These are phyloP conservation scores for Phalloptychus januarius DNA, from an alignment of 2,797 vertebrate genomes.

Conservation along the genomic window DNA sequence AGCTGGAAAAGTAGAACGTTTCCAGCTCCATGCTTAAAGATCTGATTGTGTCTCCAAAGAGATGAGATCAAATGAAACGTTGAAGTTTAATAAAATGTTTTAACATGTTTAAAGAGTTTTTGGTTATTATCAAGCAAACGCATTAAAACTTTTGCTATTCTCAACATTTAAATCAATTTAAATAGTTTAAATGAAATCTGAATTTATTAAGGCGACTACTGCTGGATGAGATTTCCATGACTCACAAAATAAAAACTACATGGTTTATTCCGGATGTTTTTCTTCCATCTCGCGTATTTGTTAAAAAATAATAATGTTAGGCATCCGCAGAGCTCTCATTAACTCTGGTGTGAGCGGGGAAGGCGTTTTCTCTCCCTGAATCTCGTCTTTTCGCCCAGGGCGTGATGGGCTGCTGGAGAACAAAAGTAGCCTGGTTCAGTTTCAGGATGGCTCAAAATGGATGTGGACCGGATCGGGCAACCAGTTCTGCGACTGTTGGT, in stretches of 20 bases:
- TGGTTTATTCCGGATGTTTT: slow-evolving; percentile 23
- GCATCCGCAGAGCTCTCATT: slow-evolving; percentile 70
- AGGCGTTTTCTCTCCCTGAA: slow-evolving; percentile 70
- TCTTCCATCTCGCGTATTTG: slow-evolving; percentile 42
- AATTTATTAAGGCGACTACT: background rate
- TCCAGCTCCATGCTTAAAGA: background rate
- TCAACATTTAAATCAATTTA: background rate
- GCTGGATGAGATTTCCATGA: background rate
- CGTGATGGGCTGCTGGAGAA: slow-evolving; percentile 74
- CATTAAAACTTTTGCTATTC: background rate
- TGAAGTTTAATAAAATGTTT: background rate
- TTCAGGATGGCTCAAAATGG: slow-evolving; percentile 64
- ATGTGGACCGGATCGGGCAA: slow-evolving; percentile 42
- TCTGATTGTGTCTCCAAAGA: background rate
- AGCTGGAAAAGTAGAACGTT: background rate
- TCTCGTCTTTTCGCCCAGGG: slow-evolving; percentile 76
- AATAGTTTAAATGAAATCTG: background rate
- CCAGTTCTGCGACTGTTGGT: slow-evolving; percentile 30
- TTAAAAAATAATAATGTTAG: slow-evolving; percentile 53
- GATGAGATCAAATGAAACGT: background rate
- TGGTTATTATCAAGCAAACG: background rate
- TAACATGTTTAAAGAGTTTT: background rate
- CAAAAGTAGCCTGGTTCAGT: slow-evolving; percentile 73
- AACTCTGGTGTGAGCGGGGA: slow-evolving; percentile 60
- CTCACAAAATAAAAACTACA: background rate